phyloP scores from a whole-genome alignment of 2,113 vertebrate genomes.

The Triplophysa tibetana region DNA sequence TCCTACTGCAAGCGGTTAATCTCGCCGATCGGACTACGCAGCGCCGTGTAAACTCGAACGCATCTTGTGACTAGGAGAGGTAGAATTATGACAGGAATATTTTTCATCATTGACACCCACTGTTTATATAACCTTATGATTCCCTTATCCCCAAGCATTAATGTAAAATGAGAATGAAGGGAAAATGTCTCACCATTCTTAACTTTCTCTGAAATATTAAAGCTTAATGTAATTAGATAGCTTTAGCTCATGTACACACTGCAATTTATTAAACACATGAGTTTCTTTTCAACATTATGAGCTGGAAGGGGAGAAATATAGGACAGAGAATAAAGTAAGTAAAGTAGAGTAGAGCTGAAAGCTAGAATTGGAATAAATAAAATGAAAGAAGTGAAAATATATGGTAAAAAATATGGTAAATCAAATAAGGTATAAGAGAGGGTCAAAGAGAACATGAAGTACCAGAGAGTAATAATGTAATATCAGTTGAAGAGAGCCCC shows the following conservation, averaged over 20 bases:
- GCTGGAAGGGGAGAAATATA: neutral
- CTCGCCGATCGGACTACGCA: too few relatives aligned
- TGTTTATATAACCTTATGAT: slow-evolving; percentile 2
- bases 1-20: too few relatives aligned
- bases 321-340: slow-evolving; percentile 47
- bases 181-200: neutral
- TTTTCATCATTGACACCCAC: neutral
- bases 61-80: too few relatives aligned
- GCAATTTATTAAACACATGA: slow-evolving; percentile 76
- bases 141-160: neutral
- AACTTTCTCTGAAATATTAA: neutral
- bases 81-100: neutral
- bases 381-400: slow-evolving; percentile 25
- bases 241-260: slow-evolving; percentile 74
- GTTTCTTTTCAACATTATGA: slow-evolving; percentile 59
- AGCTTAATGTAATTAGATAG: slow-evolving; percentile 55
- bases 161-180: slow-evolving; percentile 4
- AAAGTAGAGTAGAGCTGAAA: slow-evolving; percentile 60
- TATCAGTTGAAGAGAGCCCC: slow-evolving; percentile 75
- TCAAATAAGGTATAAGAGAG: slow-evolving; percentile 46
- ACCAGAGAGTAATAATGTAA: slow-evolving; percentile 72
- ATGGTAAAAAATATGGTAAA: neutral
- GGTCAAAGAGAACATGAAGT: slow-evolving; percentile 63
- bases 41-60: too few relatives aligned
- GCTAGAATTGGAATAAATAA: slow-evolving; percentile 63